These are phyloP conservation scores for Trileptium ribeirensis DNA, from an alignment of 2,888 invertebrate genomes.

Conservation along the genomic window DNA sequence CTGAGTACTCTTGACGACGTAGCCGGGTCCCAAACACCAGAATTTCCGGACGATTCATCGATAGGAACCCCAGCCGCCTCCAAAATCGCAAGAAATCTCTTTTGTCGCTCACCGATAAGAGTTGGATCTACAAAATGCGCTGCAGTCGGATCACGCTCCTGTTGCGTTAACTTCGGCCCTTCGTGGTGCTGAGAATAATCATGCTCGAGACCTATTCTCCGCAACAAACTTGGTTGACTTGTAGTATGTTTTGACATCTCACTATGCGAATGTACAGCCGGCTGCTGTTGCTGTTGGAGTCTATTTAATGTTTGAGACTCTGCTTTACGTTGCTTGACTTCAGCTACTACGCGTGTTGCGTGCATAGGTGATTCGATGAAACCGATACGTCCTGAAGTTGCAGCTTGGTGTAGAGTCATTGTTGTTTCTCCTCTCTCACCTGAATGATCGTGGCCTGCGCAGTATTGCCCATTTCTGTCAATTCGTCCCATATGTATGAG, in stretches of 20 bases:
- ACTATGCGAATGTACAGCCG: neutral
- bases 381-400: conserved; percentile 75
- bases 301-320: neutral
- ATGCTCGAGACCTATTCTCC: too few species aligned
- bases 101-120: conserved; percentile 46
- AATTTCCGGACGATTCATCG: conserved; percentile 39
- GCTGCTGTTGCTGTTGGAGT: neutral
- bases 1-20: conserved; percentile 62
- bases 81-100: conserved; percentile 46
- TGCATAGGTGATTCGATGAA: conserved; percentile 77
- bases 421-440: conserved; percentile 55
- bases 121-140: conserved; percentile 46
- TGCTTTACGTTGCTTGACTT: conserved; percentile 64
- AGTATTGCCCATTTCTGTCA: conserved; percentile 61
- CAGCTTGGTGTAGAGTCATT: conserved; percentile 64
- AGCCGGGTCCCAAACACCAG: conserved; percentile 43
- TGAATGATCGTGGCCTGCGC: conserved; percentile 59
- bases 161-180: conserved; percentile 41
- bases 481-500: conserved; percentile 67
- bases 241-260: too few species aligned
- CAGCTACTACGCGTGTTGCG: conserved; percentile 75
- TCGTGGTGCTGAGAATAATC: conserved; percentile 23
- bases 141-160: conserved; percentile 23
- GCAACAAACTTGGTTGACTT: conserved; percentile 44
- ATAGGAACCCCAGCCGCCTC: conserved; percentile 42